Base-by-base conservation (phyloP, 2,113 vertebrate species). In the Numenius arquata region DNA sequence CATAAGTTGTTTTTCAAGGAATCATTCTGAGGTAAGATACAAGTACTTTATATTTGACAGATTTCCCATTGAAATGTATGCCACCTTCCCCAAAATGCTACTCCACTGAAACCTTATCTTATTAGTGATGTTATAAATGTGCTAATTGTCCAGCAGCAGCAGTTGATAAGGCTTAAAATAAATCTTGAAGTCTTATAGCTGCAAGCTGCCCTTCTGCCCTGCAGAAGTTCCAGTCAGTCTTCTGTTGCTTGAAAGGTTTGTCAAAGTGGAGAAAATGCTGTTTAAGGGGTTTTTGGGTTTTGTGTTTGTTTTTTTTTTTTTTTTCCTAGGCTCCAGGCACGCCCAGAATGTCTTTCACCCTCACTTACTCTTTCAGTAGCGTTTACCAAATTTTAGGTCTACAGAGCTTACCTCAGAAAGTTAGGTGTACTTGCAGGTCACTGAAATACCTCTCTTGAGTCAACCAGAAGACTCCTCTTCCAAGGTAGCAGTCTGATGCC, bases 1-100 rank as follows among this genome's bases (percentile, higher is more conserved):
- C 15, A 11, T 75, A 90, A 72, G 30, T 65, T 75, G 53, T 61
- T 95, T 93, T 67, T 79, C 82, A 78, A 79, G 89, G 59, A 72
- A 29, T 62, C 45, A 4, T 85, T 91, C 87, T 62, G 88, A 95
- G 84, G 87, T 96, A 95, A 90, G 72, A 40, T 47, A 2, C 0
- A 50, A 90, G 8, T 59, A 17, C 34, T 77, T 79, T 6, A 6
- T 59, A 23, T 48, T 48, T 83, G n/a, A 29, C 48, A 58, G 32
- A 29, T 62, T 59, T 63, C 36, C 63, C 11, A 8, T 27, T 41
- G 76, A 65, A 59, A 52, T 70, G 36, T 27, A 36, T 71, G 16
- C 25, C 2, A 0, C 47, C 34, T 65, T 8, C 23, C 7, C 11
- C 12, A 13, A 18, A 38, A 62, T 67, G 38, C 26, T 23, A 14